Evolutionary conservation across 2,888 invertebrate genomes (phyloP).

Genomic region (Cheilosia grossa): DNA sequence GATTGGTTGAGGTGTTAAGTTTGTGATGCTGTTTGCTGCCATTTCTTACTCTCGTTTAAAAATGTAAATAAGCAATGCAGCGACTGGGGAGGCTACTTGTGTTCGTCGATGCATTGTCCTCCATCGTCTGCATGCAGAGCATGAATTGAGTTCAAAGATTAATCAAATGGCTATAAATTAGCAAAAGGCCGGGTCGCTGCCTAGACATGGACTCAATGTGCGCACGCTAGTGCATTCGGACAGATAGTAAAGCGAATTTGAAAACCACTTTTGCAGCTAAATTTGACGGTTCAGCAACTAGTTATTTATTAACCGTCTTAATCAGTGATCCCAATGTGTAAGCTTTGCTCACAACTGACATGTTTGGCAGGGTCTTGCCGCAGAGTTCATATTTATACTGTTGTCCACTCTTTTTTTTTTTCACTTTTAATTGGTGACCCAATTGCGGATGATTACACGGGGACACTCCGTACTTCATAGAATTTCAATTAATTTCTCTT

Average conservation of each 20-base stretch:
- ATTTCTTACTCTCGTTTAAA: constrained; percentile 49
- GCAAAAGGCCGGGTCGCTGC: constrained; percentile 32
- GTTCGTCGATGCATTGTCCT: constrained; percentile 55
- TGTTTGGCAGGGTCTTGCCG: constrained; percentile 7
- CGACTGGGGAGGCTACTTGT: constrained; percentile 56
- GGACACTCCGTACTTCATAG: constrained; percentile 70
- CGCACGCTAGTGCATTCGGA: too few relatives aligned
- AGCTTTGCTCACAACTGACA: constrained; percentile 37
- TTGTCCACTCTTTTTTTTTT: constrained; percentile 20
- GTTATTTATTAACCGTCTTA: constrained; percentile 46
- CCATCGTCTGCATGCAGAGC: constrained; percentile 54
- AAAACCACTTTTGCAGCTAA: constrained; percentile 33
- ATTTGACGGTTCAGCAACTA: constrained; percentile 43
- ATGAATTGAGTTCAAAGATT: constrained; percentile 65
- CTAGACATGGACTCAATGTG: neutral
- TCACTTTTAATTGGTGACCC: constrained; percentile 64
- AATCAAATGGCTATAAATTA: constrained; percentile 70
- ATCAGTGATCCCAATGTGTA: constrained; percentile 24
- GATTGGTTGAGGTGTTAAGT: constrained; percentile 67
- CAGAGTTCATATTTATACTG: constrained; percentile 24
- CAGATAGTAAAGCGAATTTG: too few relatives aligned
- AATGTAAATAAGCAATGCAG: constrained; percentile 38
- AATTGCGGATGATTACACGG: constrained; percentile 69
- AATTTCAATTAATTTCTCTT: constrained; percentile 75
- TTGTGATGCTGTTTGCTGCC: constrained; percentile 27